A percentile compares a stretch with the other conserved stretches of the same genome.
phyloP scores from a whole-genome alignment of 2,888 invertebrate genomes.

The Frankliniella intonsa region DNA sequence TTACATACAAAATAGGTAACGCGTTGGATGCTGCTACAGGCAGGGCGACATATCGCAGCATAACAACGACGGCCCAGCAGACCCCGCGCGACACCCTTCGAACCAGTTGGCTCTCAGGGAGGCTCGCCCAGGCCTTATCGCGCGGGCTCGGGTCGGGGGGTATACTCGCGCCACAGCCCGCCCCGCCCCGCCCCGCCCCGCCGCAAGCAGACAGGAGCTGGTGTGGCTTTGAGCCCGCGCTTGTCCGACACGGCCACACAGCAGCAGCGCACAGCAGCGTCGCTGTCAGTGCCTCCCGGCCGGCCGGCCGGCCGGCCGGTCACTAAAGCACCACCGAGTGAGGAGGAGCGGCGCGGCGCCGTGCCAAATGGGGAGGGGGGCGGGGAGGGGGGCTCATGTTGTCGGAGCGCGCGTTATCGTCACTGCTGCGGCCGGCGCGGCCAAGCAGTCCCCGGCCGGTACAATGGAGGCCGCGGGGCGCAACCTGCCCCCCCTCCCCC shows the following conservation, averaged over 20 bases:
- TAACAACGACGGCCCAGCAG: too few species aligned
- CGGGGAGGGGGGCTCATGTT: neutral
- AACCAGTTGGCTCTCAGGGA: neutral
- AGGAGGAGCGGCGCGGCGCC: neutral
- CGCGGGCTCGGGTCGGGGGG: neutral
- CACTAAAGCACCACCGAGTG: neutral
- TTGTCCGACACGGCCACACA: conserved; percentile 12
- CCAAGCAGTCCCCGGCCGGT: neutral
- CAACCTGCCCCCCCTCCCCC: neutral
- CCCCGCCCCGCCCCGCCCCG: neutral
- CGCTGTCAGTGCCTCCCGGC: neutral
- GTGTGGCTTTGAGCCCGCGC: neutral
- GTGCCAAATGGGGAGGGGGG: conserved; percentile 4
- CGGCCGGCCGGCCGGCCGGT: neutral
- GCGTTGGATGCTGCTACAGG: too few species aligned
- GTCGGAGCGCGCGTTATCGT: neutral
- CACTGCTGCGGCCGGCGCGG: neutral
- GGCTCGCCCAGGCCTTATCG: neutral
- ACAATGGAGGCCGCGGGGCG: neutral
- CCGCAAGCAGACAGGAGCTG: neutral
- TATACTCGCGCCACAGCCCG: neutral
- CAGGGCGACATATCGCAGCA: too few species aligned
- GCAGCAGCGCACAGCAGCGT: neutral
- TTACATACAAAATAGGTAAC: too few species aligned
- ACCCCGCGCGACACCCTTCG: neutral